Percentiles rank a stretch among this genome's conserved stretches.
Conservation (phyloP, 2,888 invertebrate genomes). For the Lepidonotus clava region DNA sequence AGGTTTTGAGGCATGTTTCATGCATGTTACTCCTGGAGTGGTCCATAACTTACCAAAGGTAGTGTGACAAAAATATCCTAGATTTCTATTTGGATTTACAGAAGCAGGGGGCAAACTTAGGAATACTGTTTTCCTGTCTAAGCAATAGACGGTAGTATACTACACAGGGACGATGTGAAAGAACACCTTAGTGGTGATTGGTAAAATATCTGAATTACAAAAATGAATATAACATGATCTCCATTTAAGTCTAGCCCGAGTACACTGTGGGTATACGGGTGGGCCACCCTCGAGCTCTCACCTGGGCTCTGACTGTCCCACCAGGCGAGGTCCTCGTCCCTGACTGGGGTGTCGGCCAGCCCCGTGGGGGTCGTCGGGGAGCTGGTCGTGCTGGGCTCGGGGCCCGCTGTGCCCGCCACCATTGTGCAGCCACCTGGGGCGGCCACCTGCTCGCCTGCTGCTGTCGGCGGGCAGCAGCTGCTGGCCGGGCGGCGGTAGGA, state of each 20-base stretch:
- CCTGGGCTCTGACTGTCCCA: slow-evolving; percentile 41
- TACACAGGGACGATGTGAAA: not conserved
- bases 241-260: not conserved
- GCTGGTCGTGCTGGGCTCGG: not conserved
- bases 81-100: too few relatives aligned
- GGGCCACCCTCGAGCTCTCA: not conserved
- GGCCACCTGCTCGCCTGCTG: not conserved
- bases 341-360: not conserved
- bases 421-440: not conserved
- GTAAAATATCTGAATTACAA: too few relatives aligned
- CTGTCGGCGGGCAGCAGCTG: not conserved
- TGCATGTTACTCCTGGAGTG: too few relatives aligned
- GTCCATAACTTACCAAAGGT: too few relatives aligned
- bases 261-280: not conserved
- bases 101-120: too few relatives aligned
- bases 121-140: not conserved
- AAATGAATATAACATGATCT: too few relatives aligned
- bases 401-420: slow-evolving; percentile 23
- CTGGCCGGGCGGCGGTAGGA: not conserved
- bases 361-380: not conserved
- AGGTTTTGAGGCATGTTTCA: too few relatives aligned
- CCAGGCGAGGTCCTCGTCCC: slow-evolving; percentile 19
- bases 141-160: not conserved
- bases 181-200: too few relatives aligned
- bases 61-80: too few relatives aligned